These are phyloP conservation scores for Forbesichthys agassizii DNA, from an alignment of 2,113 vertebrate species.

Conservation along the genomic window DNA sequence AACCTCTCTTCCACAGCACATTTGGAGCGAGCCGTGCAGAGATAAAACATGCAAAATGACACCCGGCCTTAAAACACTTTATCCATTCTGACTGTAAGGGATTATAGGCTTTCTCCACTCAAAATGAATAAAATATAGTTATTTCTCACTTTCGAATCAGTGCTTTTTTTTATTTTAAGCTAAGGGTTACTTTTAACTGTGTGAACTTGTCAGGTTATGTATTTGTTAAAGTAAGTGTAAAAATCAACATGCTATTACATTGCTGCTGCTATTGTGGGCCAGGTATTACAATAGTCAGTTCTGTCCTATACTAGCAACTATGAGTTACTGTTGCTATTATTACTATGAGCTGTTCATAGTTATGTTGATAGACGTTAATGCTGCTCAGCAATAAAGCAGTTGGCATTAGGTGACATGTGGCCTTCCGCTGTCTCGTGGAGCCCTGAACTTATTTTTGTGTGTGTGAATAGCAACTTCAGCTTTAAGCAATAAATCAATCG, in stretches of 20 bases:
- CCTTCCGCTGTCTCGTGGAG: conserved; percentile 12
- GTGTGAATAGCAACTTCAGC: conserved; percentile 17
- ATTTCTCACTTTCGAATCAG: conserved; percentile 1
- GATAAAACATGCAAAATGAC: conserved; percentile 50
- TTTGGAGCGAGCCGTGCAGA: conserved; percentile 29
- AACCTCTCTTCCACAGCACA: conserved; percentile 40
- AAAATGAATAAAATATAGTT: conserved; percentile 8
- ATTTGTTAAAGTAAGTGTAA: background rate
- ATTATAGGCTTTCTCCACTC: conserved; percentile 45
- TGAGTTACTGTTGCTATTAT: background rate
- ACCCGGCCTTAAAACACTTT: conserved; percentile 48
- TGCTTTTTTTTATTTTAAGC: conserved; percentile 13
- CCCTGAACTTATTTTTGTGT: conserved; percentile 33
- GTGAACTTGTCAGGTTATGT: background rate
- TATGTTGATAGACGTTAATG: background rate
- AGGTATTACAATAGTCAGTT: background rate
- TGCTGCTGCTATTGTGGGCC: background rate
- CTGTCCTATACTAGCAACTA: background rate
- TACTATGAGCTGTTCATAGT: background rate
- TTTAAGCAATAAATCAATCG: conserved; percentile 47
- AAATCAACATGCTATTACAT: background rate
- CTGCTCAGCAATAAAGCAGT: background rate
- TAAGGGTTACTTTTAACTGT: conserved; percentile 8
- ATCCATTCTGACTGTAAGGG: conserved; percentile 36
- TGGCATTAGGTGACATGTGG: conserved; percentile 14